phyloP scores from a whole-genome alignment of 2,888 invertebrate species.

The Venustoraphidia nigricollis region DNA sequence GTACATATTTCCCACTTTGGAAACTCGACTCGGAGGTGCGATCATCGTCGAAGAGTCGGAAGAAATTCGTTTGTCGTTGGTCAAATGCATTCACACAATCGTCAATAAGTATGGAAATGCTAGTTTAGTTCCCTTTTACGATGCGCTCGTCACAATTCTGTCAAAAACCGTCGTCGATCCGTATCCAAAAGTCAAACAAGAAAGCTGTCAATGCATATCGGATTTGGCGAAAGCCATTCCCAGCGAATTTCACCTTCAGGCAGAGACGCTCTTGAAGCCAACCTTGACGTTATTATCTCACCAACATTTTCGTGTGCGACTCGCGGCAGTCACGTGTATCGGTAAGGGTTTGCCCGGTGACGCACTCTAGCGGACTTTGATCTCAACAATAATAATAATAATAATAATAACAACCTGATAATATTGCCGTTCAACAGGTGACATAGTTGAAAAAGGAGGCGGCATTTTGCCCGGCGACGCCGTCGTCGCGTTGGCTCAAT shows the following conservation, averaged over 20 bases:
- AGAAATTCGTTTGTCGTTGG: slow-evolving; percentile 60
- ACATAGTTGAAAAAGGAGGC: slow-evolving; percentile 3
- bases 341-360: slow-evolving; percentile 27
- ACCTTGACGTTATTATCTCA: slow-evolving; percentile 58
- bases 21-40: slow-evolving; percentile 59
- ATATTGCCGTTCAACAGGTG: neutral
- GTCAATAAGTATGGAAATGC: slow-evolving; percentile 45
- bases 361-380: slow-evolving; percentile 1
- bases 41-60: slow-evolving; percentile 61
- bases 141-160: slow-evolving; percentile 59
- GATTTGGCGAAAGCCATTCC: slow-evolving; percentile 45
- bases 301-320: slow-evolving; percentile 68
- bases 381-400: neutral
- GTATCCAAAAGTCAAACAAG: slow-evolving; percentile 65
- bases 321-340: slow-evolving; percentile 56
- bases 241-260: slow-evolving; percentile 56
- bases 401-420: no score
- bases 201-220: slow-evolving; percentile 57
- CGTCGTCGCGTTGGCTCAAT: slow-evolving; percentile 67
- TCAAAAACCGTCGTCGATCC: slow-evolving; percentile 58
- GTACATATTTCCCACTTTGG: slow-evolving; percentile 58
- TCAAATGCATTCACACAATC: slow-evolving; percentile 49
- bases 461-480: slow-evolving; percentile 35
- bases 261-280: slow-evolving; percentile 58
- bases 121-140: slow-evolving; percentile 49